These are phyloP conservation scores for Eulemur coronatus DNA, from an alignment of 2,797 vertebrate species.

Conservation along the genomic window DNA sequence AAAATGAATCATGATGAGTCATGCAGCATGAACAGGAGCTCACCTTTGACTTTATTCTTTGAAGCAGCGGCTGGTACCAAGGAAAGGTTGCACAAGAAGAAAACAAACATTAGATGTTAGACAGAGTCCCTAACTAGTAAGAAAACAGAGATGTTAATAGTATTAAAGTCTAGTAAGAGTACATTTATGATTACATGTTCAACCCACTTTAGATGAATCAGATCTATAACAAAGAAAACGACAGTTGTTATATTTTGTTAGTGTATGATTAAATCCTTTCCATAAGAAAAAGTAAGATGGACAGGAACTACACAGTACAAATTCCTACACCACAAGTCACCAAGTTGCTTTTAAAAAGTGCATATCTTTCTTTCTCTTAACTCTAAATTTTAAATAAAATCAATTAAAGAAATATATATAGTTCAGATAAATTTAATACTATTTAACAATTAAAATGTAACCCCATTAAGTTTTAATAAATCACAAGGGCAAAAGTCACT, in stretches of 20 bases:
- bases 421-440: neutral
- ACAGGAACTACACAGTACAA: neutral
- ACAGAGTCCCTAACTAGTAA: slow-evolving; percentile 72
- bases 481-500: neutral
- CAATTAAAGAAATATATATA: neutral
- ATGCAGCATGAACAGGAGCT: slow-evolving; percentile 90
- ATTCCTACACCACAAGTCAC: neutral
- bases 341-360: neutral
- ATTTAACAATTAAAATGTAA: neutral
- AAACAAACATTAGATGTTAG: slow-evolving; percentile 88
- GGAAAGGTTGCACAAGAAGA: slow-evolving; percentile 89
- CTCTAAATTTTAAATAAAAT: neutral
- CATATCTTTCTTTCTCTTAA: neutral
- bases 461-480: neutral
- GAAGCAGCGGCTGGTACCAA: slow-evolving; percentile 95
- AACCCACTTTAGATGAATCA: slow-evolving; percentile 55
- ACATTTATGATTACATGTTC: slow-evolving; percentile 62
- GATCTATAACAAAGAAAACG: slow-evolving; percentile 65
- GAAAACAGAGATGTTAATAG: slow-evolving; percentile 73
- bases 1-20: slow-evolving; percentile 74
- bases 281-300: neutral
- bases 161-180: slow-evolving; percentile 58
- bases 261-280: neutral
- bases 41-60: slow-evolving; percentile 98
- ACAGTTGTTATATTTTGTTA: slow-evolving; percentile 58